phyloP scores from a whole-genome alignment of 1,140 invertebrate species.

The Papilio aristodemus region DNA sequence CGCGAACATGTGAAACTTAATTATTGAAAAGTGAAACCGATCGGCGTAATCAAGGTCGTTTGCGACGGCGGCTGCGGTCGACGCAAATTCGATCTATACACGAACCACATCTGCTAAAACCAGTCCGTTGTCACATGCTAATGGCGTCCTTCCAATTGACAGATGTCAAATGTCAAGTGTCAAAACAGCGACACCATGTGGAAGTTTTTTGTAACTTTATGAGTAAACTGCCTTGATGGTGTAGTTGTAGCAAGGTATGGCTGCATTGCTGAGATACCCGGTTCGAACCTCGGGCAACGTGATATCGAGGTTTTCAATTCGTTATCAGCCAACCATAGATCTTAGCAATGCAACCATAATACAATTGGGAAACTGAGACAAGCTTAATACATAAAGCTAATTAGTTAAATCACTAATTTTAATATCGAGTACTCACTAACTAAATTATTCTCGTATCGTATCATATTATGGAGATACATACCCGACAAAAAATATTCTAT shows the following conservation, averaged over 20 bases:
- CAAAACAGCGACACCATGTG: neutral
- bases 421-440: neutral
- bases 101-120: constrained; percentile 25
- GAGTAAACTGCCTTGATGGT: too few species aligned
- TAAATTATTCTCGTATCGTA: constrained; percentile 8
- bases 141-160: constrained; percentile 16
- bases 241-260: too few species aligned
- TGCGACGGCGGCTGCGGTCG: constrained; percentile 1
- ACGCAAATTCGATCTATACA: constrained; percentile 30
- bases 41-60: constrained; percentile 23
- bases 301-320: too few species aligned
- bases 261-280: too few species aligned
- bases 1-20: constrained; percentile 32
- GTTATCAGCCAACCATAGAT: too few species aligned
- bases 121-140: constrained; percentile 1
- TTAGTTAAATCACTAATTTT: too few species aligned
- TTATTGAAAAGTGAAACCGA: constrained; percentile 34
- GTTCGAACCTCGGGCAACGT: too few species aligned
- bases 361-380: too few species aligned
- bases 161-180: constrained; percentile 20
- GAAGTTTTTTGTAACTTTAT: too few species aligned
- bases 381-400: too few species aligned
- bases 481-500: constrained; percentile 40
- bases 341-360: too few species aligned
- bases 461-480: constrained; percentile 14